Conservation (phyloP, 2,888 invertebrate genomes). For the Heliconius cydno region DNA sequence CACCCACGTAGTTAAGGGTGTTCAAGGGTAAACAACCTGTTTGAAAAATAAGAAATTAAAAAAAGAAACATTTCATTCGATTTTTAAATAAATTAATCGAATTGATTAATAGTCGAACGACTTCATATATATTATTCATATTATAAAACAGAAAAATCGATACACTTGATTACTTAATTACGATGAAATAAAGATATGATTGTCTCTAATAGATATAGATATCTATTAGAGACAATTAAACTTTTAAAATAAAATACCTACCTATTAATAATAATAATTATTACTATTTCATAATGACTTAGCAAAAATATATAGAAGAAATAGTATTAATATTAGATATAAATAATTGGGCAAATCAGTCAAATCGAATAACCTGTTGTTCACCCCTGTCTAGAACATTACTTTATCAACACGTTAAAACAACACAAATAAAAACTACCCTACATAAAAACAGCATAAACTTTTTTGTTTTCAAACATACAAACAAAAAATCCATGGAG, state of each 20-base stretch:
- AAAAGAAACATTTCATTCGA: not conserved
- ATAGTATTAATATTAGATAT: not conserved
- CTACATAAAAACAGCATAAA: slow-evolving; percentile 68
- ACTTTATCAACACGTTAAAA: slow-evolving; percentile 73
- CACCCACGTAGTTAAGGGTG: slow-evolving; percentile 47
- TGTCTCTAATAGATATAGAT: too few relatives aligned
- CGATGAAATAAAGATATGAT: too few relatives aligned
- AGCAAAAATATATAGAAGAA: too few relatives aligned
- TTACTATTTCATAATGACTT: not conserved
- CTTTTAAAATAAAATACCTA: too few relatives aligned
- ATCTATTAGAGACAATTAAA: too few relatives aligned
- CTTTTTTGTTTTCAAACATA: slow-evolving; percentile 67
- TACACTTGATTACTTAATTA: too few relatives aligned
- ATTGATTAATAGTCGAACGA: too few relatives aligned
- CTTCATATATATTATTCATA: too few relatives aligned
- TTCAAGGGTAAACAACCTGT: slow-evolving; percentile 62
- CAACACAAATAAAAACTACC: slow-evolving; percentile 70
- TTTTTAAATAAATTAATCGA: too few relatives aligned
- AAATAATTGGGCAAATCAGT: not conserved
- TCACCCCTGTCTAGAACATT: slow-evolving; percentile 41
- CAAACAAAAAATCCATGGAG: slow-evolving; percentile 61
- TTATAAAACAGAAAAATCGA: too few relatives aligned
- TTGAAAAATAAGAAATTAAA: not conserved
- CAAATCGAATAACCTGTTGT: not conserved
- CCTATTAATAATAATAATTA: not conserved